phyloP scores from a whole-genome alignment of 92 coral and sea anemone species.

The Umimayanthus chanpuru region DNA sequence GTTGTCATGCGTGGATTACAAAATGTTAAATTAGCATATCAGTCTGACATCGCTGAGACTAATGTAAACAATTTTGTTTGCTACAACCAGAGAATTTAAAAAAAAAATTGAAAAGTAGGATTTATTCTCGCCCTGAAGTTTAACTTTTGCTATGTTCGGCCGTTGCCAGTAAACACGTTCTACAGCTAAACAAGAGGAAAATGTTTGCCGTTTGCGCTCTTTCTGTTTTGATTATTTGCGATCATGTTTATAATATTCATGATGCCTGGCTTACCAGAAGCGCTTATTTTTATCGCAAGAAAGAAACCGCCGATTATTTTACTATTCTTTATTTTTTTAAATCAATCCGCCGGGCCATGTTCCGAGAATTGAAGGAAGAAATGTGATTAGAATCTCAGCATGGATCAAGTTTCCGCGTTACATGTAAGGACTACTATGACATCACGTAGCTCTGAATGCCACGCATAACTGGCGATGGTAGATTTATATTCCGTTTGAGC shows the following conservation, averaged over 20 bases:
- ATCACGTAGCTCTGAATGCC: slow-evolving; percentile 37
- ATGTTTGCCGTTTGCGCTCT: no score
- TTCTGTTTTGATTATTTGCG: no score
- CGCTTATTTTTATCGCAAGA: background rate
- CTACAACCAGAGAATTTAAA: background rate
- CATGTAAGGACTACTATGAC: slow-evolving; percentile 24
- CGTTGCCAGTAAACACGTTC: background rate
- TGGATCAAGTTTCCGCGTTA: slow-evolving; percentile 27
- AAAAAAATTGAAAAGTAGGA: background rate
- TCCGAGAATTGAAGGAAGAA: background rate
- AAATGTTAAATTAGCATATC: background rate
- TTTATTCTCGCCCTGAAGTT: background rate
- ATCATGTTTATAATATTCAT: no score
- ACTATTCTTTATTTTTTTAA: background rate
- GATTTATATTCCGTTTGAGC: slow-evolving; percentile 10
- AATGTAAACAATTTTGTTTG: slow-evolving; percentile 16
- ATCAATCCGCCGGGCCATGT: background rate
- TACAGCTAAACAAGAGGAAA: no score
- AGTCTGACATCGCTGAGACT: background rate
- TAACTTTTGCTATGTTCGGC: background rate
- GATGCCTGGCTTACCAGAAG: no score
- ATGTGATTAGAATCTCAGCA: background rate
- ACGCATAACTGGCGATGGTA: slow-evolving; percentile 19
- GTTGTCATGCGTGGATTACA: background rate
- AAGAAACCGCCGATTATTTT: no score